Percentiles rank a stretch among this genome's conserved stretches.
Evolutionary conservation across 2,113 vertebrate genomes (phyloP).

Genomic region (Notothenia coriiceps): DNA sequence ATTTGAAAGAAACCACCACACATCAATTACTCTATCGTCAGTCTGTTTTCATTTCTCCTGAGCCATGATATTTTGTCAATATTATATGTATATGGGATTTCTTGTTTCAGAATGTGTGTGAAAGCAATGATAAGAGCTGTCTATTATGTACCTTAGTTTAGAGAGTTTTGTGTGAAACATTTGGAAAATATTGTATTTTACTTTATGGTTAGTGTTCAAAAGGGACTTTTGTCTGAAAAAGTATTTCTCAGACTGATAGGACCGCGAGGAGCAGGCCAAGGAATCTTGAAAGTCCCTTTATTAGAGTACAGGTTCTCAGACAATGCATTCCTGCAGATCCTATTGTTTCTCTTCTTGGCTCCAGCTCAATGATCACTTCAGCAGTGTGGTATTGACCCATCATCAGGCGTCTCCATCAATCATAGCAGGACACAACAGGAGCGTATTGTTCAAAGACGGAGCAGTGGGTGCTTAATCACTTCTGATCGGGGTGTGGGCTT

Average conservation of each 20-base stretch:
- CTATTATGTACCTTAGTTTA: neutral
- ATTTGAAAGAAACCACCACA: neutral
- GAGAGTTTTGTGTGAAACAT: constrained; percentile 2
- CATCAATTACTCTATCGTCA: neutral
- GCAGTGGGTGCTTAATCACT: constrained; percentile 27
- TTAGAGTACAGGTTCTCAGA: constrained; percentile 37
- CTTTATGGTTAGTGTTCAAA: neutral
- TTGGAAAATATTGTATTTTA: neutral
- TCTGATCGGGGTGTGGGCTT: constrained; percentile 30
- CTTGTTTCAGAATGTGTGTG: too few relatives aligned
- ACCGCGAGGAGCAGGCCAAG: neutral
- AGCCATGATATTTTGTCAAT: neutral
- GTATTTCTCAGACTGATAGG: constrained; percentile 11
- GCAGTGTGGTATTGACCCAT: constrained; percentile 46
- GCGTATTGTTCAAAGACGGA: constrained; percentile 47
- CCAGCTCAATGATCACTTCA: constrained; percentile 50
- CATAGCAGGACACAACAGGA: constrained; percentile 38
- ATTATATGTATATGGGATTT: neutral
- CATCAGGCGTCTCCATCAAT: constrained; percentile 59
- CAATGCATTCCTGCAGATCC: constrained; percentile 60
- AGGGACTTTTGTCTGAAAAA: constrained; percentile 23
- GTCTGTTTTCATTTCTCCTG: neutral
- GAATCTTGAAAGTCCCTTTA: constrained; percentile 62
- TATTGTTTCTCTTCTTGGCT: constrained; percentile 41
- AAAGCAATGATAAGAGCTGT: neutral